Evolutionary conservation across 53 echinoderm and acorn worm genomes (phyloP), one percentile per base, ranked within the genome.

Genomic region (Zoroaster sp.): DNA sequence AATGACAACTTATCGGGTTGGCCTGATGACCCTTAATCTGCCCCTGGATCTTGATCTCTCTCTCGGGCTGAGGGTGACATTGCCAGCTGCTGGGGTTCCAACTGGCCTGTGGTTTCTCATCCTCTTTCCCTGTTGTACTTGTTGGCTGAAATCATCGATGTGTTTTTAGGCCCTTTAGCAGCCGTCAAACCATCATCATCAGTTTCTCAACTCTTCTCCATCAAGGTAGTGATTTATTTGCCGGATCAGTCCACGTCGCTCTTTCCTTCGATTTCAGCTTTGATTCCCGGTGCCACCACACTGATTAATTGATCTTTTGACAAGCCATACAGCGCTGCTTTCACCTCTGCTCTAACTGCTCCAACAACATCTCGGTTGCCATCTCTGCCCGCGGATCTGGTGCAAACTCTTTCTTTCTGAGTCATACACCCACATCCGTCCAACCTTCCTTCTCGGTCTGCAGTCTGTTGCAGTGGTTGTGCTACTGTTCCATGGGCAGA

Each of bases 11-110:
- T 70, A 3, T 73, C 87, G 5, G 71, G 21, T 47, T 86, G 72
- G 18, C 46, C 72, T 23, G 87, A 72, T 0, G 71, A n/a, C 41
- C 87, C 87, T n/a, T n/a, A 43, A 86, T 70, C n/a, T 86, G 87
- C 38, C 87, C 87, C 8, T 45, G 31, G 4, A 86, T 72, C 49
- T 72, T 86, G 25, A 77, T 42, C 11, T 77, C 78, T 44, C 33
- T 42, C 4, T n/a, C n/a, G 20, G 40, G n/a, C 17, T 7, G 8
- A 73, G 73, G 32, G 38, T 3, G 47, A 4, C 73, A 17, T 31
- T 73, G 40, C 32, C 73, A 30, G 69, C 11, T 30, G 69, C n/a
- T n/a, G 6, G 44, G 11, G 44, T 7, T 44, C 44, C 44, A 44
- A 44, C 11, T 44, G 44, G 44, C 44, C 44, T 5, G 5, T 44